phyloP scores from a whole-genome alignment of 2,113 vertebrate species.

The Tor tambroides region DNA sequence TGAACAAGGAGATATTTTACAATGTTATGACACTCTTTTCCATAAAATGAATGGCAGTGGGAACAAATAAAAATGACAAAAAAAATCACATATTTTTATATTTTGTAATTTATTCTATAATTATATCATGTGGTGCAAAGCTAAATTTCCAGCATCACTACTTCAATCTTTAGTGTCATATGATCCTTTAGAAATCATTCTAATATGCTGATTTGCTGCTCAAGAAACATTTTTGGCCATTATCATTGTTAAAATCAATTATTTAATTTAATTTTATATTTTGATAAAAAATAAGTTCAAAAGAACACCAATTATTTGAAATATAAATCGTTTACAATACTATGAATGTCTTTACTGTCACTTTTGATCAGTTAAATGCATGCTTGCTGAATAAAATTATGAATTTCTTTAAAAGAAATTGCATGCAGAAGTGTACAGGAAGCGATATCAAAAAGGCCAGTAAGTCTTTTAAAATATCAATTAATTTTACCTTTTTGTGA shows the following conservation, averaged over 20 bases:
- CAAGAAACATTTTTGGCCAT: too few species aligned
- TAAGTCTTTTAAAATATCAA: background rate
- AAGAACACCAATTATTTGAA: too few species aligned
- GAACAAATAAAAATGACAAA: background rate
- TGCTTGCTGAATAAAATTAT: background rate
- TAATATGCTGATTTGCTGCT: too few species aligned
- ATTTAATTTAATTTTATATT: too few species aligned
- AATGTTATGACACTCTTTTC: background rate
- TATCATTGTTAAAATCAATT: too few species aligned
- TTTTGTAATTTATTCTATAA: background rate
- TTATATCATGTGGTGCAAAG: background rate
- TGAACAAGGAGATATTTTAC: background rate
- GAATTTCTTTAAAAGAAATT: too few species aligned
- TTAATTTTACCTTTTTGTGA: background rate
- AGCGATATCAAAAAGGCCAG: background rate
- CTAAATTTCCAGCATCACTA: background rate
- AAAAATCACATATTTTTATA: background rate
- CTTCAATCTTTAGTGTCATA: background rate
- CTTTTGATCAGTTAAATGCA: background rate
- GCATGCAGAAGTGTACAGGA: too few species aligned
- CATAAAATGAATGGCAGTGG: background rate
- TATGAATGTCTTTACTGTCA: background rate
- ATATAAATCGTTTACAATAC: too few species aligned
- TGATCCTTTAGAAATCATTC: too few species aligned
- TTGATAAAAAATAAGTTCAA: too few species aligned